phyloP scores from a whole-genome alignment of 2,113 vertebrate species.

The Pelecanoides urinatrix region DNA sequence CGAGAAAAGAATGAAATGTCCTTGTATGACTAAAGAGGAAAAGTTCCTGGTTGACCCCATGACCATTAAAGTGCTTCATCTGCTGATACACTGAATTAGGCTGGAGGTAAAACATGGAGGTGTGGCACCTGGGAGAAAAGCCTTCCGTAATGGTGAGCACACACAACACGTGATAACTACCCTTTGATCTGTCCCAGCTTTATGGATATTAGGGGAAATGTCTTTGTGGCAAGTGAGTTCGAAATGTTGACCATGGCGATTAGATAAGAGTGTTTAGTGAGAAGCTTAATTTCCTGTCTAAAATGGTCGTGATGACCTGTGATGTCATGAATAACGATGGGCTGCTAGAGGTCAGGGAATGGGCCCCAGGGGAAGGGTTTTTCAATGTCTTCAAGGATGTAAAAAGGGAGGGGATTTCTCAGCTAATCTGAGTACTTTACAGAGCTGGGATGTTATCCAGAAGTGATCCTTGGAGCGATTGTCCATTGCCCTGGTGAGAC shows the following conservation, averaged over 20 bases:
- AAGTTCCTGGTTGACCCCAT: neutral
- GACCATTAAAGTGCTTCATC: neutral
- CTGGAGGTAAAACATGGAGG: neutral
- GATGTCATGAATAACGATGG: neutral
- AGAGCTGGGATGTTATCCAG: neutral
- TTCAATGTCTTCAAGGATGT: neutral
- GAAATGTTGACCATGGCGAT: neutral
- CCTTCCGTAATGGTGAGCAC: neutral
- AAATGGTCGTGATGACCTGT: neutral
- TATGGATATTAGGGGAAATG: neutral
- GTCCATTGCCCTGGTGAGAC: neutral
- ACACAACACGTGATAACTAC: neutral
- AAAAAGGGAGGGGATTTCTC: neutral
- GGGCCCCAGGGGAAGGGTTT: neutral
- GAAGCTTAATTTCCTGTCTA: conserved; percentile 5
- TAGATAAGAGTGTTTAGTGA: neutral
- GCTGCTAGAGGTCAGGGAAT: neutral
- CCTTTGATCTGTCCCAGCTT: neutral
- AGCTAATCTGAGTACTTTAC: neutral
- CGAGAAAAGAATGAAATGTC: neutral
- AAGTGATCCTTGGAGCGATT: neutral
- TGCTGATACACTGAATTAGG: neutral
- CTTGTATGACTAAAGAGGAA: neutral
- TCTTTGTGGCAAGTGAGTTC: neutral
- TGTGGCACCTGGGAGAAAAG: neutral